Percentiles rank a stretch among this genome's conserved stretches.
Evolutionary conservation across 2,888 invertebrate genomes (phyloP).

Genomic region (Eucriotettix oculatus): DNA sequence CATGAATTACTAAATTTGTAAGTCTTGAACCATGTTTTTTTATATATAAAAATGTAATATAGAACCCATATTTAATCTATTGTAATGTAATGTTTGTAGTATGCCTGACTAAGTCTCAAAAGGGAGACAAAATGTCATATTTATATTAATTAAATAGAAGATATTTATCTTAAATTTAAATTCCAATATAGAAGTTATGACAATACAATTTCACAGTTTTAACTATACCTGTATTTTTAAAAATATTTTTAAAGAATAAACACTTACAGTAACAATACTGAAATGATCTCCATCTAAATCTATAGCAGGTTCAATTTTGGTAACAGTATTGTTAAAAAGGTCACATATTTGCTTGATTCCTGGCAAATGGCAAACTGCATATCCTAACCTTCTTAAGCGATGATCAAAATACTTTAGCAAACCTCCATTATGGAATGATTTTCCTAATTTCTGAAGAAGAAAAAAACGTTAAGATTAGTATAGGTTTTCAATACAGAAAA

Average conservation of each 20-base stretch:
- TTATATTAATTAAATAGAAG: background rate
- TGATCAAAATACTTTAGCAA: background rate
- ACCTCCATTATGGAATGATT: background rate
- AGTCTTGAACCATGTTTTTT: too few relatives aligned
- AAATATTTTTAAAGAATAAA: background rate
- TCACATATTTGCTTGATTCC: constrained; percentile 19
- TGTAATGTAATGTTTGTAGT: too few relatives aligned
- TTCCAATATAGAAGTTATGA: too few relatives aligned
- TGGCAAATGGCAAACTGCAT: constrained; percentile 19
- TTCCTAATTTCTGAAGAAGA: background rate
- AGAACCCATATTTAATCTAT: too few relatives aligned
- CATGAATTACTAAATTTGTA: too few relatives aligned
- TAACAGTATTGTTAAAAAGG: constrained; percentile 18
- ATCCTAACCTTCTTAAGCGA: background rate
- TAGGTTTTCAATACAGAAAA: background rate
- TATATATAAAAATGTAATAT: too few relatives aligned
- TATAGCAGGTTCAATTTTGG: constrained; percentile 17
- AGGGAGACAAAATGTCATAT: too few relatives aligned
- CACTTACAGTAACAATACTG: constrained; percentile 18
- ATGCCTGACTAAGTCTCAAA: too few relatives aligned
- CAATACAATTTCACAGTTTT: too few relatives aligned
- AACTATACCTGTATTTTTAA: too few relatives aligned
- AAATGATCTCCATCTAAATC: constrained; percentile 21
- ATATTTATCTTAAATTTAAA: too few relatives aligned
- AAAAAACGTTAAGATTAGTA: background rate